These are phyloP conservation scores for Heliangelus exortis DNA, from an alignment of 2,797 vertebrate genomes.

Conservation along the genomic window DNA sequence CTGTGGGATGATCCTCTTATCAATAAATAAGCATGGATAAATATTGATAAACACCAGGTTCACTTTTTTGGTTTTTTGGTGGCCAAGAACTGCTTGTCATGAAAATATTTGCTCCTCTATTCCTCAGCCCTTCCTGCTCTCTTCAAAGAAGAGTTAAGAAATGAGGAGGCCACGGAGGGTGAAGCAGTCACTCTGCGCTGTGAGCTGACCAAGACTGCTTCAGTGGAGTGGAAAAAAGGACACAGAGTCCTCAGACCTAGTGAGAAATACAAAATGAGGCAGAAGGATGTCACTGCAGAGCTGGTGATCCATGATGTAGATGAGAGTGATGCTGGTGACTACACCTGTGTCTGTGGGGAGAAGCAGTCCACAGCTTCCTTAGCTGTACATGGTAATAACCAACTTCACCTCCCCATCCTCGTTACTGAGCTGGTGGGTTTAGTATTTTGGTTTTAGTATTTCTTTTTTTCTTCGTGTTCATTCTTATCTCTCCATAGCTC, in stretches of 20 bases:
- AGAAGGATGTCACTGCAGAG: slow-evolving; percentile 63
- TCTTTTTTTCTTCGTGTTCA: rapidly evolving
- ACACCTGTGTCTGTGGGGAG: slow-evolving; percentile 81
- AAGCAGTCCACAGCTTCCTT: slow-evolving; percentile 46
- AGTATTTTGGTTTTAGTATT: not conserved
- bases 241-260: slow-evolving; percentile 19
- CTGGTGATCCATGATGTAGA: slow-evolving; percentile 56
- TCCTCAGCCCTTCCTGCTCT: slow-evolving; percentile 65
- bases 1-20: not conserved
- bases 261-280: slow-evolving; percentile 69
- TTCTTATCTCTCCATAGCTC: not conserved
- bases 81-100: not conserved
- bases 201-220: slow-evolving; percentile 61
- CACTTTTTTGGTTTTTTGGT: not conserved
- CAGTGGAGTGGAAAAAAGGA: slow-evolving; percentile 70
- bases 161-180: slow-evolving; percentile 61
- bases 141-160: slow-evolving; percentile 70
- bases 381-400: slow-evolving; percentile 63
- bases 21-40: not conserved
- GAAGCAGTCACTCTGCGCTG: slow-evolving; percentile 53
- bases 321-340: slow-evolving; percentile 82
- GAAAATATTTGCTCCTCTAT: slow-evolving; percentile 29
- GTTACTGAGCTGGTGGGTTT: rapidly evolving
- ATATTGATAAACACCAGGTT: not conserved
- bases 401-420: not conserved